phyloP scores from a whole-genome alignment of 1,140 invertebrate genomes.

The Eumeta japonica region DNA sequence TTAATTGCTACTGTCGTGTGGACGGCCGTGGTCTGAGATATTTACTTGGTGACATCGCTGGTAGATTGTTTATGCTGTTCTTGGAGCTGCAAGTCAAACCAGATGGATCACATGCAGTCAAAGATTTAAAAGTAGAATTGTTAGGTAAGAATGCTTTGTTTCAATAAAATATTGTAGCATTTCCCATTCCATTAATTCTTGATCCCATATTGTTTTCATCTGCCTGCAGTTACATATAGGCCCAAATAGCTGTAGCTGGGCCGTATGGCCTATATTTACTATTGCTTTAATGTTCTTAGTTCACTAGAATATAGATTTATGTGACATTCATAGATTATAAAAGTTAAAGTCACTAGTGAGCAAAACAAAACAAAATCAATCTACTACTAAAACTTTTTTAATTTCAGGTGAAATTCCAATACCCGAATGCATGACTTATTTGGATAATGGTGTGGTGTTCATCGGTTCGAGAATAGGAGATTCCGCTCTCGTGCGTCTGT shows the following conservation, averaged over 20 bases:
- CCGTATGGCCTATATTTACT: too few species aligned
- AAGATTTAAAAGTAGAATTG: slow-evolving; percentile 91
- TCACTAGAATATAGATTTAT: too few species aligned
- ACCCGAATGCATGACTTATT: slow-evolving; percentile 97
- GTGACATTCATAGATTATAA: too few species aligned
- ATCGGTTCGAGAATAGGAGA: slow-evolving; percentile 95
- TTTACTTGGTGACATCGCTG: slow-evolving; percentile 91
- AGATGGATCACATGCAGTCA: slow-evolving; percentile 72
- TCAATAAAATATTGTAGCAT: not conserved
- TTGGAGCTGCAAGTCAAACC: slow-evolving; percentile 81
- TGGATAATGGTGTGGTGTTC: slow-evolving; percentile 98
- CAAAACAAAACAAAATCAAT: too few species aligned
- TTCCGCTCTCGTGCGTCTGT: slow-evolving; percentile 92
- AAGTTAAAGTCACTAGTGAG: too few species aligned
- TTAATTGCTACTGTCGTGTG: slow-evolving; percentile 92
- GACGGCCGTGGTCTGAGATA: slow-evolving; percentile 90
- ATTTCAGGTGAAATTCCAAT: slow-evolving; percentile 86
- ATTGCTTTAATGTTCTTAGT: too few species aligned
- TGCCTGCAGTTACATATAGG: too few species aligned
- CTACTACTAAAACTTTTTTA: too few species aligned
- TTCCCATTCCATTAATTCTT: slow-evolving; percentile 2
- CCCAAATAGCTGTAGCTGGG: too few species aligned
- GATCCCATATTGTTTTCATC: too few species aligned
- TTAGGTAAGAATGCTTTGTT: slow-evolving; percentile 64
- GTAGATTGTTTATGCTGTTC: slow-evolving; percentile 95